Evolutionary conservation across 2,113 vertebrate genomes (phyloP).

Genomic region (Perca schrenkii): DNA sequence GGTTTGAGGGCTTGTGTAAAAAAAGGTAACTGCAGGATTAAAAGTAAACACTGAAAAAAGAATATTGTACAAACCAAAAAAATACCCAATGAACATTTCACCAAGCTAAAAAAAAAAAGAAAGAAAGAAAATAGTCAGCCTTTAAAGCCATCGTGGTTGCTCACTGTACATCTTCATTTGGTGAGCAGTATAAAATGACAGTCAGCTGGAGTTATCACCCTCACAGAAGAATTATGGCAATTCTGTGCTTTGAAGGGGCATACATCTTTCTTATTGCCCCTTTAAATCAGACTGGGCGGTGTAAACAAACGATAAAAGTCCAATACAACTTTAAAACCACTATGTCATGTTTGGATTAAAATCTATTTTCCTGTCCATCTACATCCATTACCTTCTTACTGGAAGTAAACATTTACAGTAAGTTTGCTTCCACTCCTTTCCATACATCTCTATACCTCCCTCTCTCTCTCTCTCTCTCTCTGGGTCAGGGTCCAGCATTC

Average conservation of each 20-base stretch:
- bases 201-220: background rate
- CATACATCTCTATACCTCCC: background rate
- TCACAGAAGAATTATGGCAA: background rate
- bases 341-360: background rate
- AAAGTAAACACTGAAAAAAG: background rate
- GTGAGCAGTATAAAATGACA: background rate
- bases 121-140: too few species aligned
- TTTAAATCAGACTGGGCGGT: background rate
- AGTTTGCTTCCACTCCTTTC: slow-evolving; percentile 9
- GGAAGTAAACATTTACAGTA: slow-evolving; percentile 39
- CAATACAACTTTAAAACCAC: background rate
- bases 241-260: too few species aligned
- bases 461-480: background rate
- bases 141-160: background rate
- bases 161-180: background rate
- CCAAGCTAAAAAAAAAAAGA: background rate
- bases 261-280: background rate
- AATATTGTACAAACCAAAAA: background rate
- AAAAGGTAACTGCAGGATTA: too few species aligned
- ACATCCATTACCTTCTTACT: slow-evolving; percentile 29
- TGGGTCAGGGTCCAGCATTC: slow-evolving; percentile 44
- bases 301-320: background rate
- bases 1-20: background rate
- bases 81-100: background rate
- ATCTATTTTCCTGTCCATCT: background rate